Conservation (phyloP, 2,797 vertebrate genomes). For the Chiroxiphia lanceolata region DNA sequence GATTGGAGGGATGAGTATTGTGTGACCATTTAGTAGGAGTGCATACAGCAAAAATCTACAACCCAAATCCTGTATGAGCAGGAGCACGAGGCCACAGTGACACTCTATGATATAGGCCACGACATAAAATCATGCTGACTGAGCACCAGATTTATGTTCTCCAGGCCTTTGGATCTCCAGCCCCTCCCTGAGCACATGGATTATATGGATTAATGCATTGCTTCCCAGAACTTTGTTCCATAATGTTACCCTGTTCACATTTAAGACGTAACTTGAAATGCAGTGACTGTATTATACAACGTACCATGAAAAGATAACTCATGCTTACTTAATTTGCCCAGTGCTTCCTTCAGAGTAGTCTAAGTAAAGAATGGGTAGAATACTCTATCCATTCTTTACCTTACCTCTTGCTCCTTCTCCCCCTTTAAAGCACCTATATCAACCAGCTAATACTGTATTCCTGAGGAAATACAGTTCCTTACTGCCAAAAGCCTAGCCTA, state of each 20-base stretch:
- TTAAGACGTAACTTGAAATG: not conserved
- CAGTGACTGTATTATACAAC: not conserved
- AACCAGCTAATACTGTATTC: not conserved
- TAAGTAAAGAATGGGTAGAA: not conserved
- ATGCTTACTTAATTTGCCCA: not conserved
- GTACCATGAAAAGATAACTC: not conserved
- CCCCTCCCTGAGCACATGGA: not conserved
- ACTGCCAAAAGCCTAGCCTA: not conserved
- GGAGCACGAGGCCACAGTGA: not conserved
- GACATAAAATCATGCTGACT: not conserved
- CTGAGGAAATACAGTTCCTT: not conserved
- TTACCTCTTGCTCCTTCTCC: not conserved
- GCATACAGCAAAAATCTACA: not conserved
- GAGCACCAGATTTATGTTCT: not conserved
- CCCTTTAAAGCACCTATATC: not conserved
- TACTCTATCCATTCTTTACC: not conserved
- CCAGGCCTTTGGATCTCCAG: not conserved
- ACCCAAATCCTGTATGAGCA: not conserved
- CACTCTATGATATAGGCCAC: fast-evolving
- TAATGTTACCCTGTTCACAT: not conserved
- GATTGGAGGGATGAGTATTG: not conserved
- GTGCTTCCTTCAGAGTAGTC: not conserved
- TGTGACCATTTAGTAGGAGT: not conserved
- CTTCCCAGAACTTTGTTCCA: not conserved
- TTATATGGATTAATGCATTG: not conserved